phyloP scores from a whole-genome alignment of 2,797 vertebrate genomes.

The Molossus molossus region DNA sequence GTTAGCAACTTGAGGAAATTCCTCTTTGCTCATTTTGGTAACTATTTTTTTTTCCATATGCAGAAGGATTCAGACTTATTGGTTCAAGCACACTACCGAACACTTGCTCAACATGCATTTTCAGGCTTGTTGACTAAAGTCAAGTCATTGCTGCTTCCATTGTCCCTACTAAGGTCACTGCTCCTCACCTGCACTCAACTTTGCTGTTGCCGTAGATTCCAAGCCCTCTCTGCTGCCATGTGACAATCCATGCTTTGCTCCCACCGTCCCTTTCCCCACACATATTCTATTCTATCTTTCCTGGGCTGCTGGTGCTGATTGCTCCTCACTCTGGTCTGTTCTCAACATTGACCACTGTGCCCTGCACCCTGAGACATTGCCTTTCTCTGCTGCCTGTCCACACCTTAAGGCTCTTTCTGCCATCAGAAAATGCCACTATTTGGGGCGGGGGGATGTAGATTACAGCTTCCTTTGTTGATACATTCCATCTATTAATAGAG shows the following conservation, averaged over 20 bases:
- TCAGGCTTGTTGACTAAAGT: not conserved
- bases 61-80: slow-evolving; percentile 99
- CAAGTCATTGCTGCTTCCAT: not conserved
- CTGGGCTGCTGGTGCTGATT: not conserved
- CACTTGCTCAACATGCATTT: slow-evolving; percentile 97
- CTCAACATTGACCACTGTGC: not conserved
- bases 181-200: not conserved
- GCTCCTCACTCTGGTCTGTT: not conserved
- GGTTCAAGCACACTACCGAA: slow-evolving; percentile 97
- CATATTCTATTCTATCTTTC: not conserved
- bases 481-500: not conserved
- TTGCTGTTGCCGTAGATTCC: not conserved
- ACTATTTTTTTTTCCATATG: slow-evolving; percentile 76
- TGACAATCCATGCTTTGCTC: not conserved
- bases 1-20: not conserved
- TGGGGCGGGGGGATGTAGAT: not conserved
- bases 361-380: not conserved
- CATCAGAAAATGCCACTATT: not conserved
- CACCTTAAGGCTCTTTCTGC: not conserved
- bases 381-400: not conserved
- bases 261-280: not conserved
- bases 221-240: not conserved
- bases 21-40: not conserved
- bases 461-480: not conserved
- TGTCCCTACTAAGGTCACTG: not conserved